Conservation (phyloP, 2,888 invertebrate genomes). For the Aleiodes alternator region DNA sequence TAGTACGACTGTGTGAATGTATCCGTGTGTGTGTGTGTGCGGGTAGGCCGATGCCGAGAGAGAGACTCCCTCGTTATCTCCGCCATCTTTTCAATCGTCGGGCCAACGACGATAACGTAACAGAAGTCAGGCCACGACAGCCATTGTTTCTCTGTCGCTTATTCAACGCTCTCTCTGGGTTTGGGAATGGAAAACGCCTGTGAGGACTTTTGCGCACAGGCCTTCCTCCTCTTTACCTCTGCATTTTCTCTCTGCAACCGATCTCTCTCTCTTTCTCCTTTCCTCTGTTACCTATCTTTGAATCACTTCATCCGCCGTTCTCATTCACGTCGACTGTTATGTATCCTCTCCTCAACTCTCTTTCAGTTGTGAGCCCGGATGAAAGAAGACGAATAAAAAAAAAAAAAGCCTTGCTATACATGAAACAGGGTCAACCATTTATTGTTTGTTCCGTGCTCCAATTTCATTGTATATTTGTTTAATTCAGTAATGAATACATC, state of each 20-base stretch:
- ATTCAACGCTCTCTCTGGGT: conserved; percentile 49
- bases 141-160: conserved; percentile 58
- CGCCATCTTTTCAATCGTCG: conserved; percentile 60
- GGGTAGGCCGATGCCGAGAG: conserved; percentile 6
- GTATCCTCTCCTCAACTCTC: conserved; percentile 12
- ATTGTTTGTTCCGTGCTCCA: conserved; percentile 17
- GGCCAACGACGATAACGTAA: conserved; percentile 59
- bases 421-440: conserved; percentile 33
- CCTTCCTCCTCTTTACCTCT: conserved; percentile 33
- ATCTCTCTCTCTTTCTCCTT: conserved; percentile 40
- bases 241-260: conserved; percentile 17
- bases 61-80: conserved; percentile 49
- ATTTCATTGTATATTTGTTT: conserved; percentile 18
- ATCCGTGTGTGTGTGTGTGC: not conserved
- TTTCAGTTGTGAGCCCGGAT: conserved; percentile 34
- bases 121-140: conserved; percentile 58
- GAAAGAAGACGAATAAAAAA: conserved; percentile 29
- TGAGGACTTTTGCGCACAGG: conserved; percentile 28
- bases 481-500: conserved; percentile 7
- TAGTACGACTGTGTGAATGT: not conserved
- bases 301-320: conserved; percentile 53
- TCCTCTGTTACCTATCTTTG: conserved; percentile 48
- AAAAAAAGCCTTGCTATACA: conserved; percentile 14
- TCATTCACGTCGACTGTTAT: conserved; percentile 35
- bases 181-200: conserved; percentile 43